These are phyloP conservation scores for Deroplatys truncata DNA, from an alignment of 2,888 invertebrate genomes.

Conservation along the genomic window DNA sequence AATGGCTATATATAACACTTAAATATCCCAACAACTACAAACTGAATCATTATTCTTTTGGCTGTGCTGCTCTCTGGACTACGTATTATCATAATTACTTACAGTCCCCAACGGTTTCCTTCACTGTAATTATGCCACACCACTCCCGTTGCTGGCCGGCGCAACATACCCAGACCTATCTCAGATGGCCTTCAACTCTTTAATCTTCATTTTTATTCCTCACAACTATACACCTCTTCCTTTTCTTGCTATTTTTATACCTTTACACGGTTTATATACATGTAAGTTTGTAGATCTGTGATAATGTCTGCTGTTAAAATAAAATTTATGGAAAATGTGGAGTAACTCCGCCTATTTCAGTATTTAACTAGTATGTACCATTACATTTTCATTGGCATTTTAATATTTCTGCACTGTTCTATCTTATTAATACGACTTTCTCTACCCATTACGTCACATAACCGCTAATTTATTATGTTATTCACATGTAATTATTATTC, in stretches of 20 bases:
- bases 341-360: too few species aligned
- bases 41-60: slow-evolving; percentile 16
- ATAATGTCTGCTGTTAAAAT: too few species aligned
- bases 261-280: too few species aligned
- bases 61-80: neutral
- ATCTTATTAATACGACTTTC: too few species aligned
- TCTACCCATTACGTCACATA: too few species aligned
- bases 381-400: too few species aligned
- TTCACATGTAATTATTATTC: too few species aligned
- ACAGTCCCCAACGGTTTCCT: neutral
- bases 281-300: too few species aligned
- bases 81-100: slow-evolving; percentile 20
- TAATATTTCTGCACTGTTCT: too few species aligned
- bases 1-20: neutral
- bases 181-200: neutral
- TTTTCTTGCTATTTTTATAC: neutral
- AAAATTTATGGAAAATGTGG: too few species aligned
- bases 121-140: slow-evolving; percentile 5
- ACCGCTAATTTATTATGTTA: too few species aligned
- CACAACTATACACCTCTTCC: neutral
- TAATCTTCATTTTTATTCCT: neutral
- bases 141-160: neutral
- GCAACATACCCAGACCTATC: neutral
- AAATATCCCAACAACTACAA: neutral
- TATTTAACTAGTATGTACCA: too few species aligned